Percentiles rank a stretch among this genome's conserved stretches.
phyloP scores from a whole-genome alignment of 2,797 vertebrate genomes.

The Spheniscus humboldti region DNA sequence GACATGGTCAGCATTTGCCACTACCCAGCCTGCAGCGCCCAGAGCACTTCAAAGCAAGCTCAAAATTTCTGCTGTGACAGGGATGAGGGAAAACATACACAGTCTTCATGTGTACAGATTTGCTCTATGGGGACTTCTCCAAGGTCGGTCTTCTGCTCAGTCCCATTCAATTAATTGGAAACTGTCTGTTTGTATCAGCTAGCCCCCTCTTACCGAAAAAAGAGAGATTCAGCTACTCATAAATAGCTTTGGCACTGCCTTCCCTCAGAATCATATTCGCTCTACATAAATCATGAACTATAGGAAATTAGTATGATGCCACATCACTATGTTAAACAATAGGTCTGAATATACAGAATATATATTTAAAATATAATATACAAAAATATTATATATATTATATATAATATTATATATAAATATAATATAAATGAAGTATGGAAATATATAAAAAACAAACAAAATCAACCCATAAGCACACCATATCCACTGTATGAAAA shows the following conservation, averaged over 20 bases:
- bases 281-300: rapidly evolving
- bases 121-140: neutral
- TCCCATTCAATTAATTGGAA: neutral
- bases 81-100: rapidly evolving
- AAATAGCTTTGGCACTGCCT: neutral
- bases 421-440: neutral
- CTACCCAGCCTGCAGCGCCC: neutral
- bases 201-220: neutral
- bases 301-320: neutral
- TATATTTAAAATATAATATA: neutral
- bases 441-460: neutral
- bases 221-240: neutral
- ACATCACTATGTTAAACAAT: neutral
- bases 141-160: neutral
- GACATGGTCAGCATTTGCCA: neutral
- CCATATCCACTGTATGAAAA: neutral
- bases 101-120: neutral
- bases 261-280: neutral
- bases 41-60: neutral
- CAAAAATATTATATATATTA: neutral
- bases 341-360: neutral
- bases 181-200: neutral
- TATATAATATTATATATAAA: neutral
- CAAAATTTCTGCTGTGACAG: neutral
- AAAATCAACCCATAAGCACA: neutral